phyloP scores from a whole-genome alignment of 2,113 vertebrate genomes.

The Tenrec ecaudatus region DNA sequence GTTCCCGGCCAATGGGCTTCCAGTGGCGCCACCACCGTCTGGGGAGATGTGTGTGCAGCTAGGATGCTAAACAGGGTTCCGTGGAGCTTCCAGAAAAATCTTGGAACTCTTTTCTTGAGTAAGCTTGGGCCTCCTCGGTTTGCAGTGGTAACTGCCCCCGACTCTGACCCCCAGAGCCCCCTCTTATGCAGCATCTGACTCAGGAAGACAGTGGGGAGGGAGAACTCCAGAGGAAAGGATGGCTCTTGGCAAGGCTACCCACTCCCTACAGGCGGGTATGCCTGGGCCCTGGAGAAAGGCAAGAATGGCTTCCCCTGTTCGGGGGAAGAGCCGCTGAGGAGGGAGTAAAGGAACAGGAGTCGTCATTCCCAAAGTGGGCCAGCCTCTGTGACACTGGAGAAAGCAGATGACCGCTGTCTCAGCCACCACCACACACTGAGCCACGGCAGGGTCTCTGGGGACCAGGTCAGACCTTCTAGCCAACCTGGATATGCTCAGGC shows the following conservation, averaged over 20 bases:
- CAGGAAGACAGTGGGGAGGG: neutral
- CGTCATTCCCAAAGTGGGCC: neutral
- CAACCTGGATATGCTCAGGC: too few relatives aligned
- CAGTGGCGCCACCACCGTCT: neutral
- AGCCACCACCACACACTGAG: too few relatives aligned
- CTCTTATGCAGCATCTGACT: neutral
- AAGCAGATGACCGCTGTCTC: neutral
- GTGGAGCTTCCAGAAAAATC: neutral
- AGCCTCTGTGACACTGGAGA: neutral
- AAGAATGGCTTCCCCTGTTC: neutral
- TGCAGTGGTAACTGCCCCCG: neutral
- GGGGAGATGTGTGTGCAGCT: neutral
- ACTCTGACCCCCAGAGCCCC: neutral
- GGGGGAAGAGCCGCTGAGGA: too few relatives aligned
- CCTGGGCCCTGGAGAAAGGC: neutral
- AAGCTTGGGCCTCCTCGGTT: neutral
- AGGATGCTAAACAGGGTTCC: neutral
- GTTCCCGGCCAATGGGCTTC: neutral
- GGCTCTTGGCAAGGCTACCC: neutral
- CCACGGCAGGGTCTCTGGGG: neutral
- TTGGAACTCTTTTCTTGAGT: neutral
- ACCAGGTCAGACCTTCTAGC: neutral
- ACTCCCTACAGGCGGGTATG: neutral
- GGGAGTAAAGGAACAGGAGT: too few relatives aligned
- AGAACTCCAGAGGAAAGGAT: neutral